These are phyloP conservation scores for Paradoxurus hermaphroditus DNA, from an alignment of 2,113 vertebrate genomes.

Conservation along the genomic window DNA sequence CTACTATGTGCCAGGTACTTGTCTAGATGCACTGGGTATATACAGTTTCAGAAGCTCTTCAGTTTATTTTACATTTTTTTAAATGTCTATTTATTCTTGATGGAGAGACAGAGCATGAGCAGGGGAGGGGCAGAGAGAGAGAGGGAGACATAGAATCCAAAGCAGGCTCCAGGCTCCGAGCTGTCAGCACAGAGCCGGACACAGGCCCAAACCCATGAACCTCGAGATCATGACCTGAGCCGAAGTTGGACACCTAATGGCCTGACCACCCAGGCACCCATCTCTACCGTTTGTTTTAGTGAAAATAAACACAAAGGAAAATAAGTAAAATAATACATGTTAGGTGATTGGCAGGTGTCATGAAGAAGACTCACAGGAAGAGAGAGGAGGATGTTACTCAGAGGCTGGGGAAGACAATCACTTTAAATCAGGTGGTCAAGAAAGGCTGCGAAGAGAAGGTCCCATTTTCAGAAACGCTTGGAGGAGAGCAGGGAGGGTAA, in stretches of 20 bases:
- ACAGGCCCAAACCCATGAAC: too few relatives aligned
- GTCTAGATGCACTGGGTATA: not conserved
- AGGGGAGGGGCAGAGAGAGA: too few relatives aligned
- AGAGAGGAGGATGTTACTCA: not conserved
- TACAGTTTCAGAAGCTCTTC: not conserved
- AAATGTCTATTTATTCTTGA: too few relatives aligned
- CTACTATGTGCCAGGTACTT: not conserved
- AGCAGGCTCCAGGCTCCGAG: too few relatives aligned
- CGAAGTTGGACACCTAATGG: too few relatives aligned
- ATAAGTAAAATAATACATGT: not conserved
- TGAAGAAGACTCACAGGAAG: not conserved
- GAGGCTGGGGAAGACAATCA: not conserved
- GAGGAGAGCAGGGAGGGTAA: not conserved
- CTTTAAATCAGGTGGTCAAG: constrained; percentile 13
- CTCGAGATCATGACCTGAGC: too few relatives aligned
- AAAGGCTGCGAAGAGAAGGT: not conserved
- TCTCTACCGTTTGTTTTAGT: not conserved
- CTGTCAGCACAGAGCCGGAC: too few relatives aligned
- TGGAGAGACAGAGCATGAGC: too few relatives aligned
- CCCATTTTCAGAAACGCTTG: not conserved
- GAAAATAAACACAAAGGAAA: constrained; percentile 27
- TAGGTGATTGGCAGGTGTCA: not conserved
- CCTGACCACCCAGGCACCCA: too few relatives aligned
- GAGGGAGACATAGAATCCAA: too few relatives aligned
- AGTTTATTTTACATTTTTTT: not conserved